Percentiles rank a stretch among this genome's conserved stretches.
These are phyloP conservation scores for Panulirus ornatus DNA, from an alignment of 1,140 invertebrate genomes.

Conservation along the genomic window DNA sequence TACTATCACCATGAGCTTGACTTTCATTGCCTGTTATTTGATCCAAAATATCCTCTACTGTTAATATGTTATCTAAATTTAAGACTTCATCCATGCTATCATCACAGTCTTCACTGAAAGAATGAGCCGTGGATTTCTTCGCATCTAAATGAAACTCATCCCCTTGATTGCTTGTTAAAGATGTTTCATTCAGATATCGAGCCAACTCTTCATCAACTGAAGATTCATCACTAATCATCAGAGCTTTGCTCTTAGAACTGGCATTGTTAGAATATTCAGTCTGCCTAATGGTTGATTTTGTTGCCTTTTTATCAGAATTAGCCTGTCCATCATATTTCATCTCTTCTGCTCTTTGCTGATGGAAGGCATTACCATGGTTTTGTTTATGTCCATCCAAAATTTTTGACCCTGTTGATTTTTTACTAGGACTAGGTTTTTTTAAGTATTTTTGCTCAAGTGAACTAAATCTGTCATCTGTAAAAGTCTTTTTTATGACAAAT, in stretches of 20 bases:
- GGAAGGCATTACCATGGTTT: neutral
- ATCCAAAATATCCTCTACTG: conserved; percentile 33
- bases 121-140: neutral
- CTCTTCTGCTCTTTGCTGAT: neutral
- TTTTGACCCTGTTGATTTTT: neutral
- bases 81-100: conserved; percentile 21
- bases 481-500: neutral
- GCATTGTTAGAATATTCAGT: neutral
- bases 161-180: neutral
- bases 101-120: neutral
- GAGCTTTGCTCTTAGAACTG: neutral
- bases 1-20: neutral
- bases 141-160: neutral
- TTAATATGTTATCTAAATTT: conserved; percentile 33
- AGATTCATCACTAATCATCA: neutral
- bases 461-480: conserved; percentile 23
- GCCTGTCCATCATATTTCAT: neutral
- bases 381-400: neutral
- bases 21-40: neutral
- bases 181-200: conserved; percentile 29
- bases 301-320: neutral
- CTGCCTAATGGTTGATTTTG: neutral
- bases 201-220: conserved; percentile 46
- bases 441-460: conserved; percentile 43
- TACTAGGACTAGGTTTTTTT: conserved; percentile 1